Percentiles rank a stretch among this genome's conserved stretches.
Evolutionary conservation across 2,888 invertebrate species (phyloP).

Genomic region (Hecatera dysodea): DNA sequence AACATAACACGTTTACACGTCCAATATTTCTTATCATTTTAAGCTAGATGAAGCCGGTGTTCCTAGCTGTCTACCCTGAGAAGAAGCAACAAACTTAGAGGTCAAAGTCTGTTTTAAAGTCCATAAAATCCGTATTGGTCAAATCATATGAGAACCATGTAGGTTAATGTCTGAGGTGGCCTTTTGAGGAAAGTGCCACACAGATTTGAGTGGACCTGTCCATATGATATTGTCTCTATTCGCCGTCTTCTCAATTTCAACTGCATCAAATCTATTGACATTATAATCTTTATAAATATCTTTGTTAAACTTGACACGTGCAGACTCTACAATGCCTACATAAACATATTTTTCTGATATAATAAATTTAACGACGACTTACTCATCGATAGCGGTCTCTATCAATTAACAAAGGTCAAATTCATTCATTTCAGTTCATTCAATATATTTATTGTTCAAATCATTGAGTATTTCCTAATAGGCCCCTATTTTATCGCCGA

Average conservation of each 20-base stretch:
- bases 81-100: no score
- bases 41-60: no score
- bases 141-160: no score
- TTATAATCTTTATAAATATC: constrained; percentile 4
- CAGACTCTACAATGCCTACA: background rate
- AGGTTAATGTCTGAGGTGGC: no score
- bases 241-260: background rate
- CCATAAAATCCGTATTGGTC: no score
- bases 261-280: background rate
- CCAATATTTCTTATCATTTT: no score
- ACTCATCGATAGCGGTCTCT: constrained; percentile 47
- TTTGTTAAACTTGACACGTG: constrained; percentile 40
- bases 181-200: no score
- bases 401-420: constrained; percentile 60
- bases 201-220: no score
- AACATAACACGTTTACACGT: no score
- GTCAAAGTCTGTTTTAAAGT: no score
- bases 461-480: constrained; percentile 15
- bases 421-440: constrained; percentile 53
- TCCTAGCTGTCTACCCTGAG: no score
- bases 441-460: constrained; percentile 45
- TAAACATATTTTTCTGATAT: constrained; percentile 16
- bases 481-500: constrained; percentile 21
- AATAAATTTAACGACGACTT: constrained; percentile 46
- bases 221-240: background rate